These are phyloP conservation scores for Drepana arcuata DNA, from an alignment of 1,140 invertebrate species.

Conservation along the genomic window DNA sequence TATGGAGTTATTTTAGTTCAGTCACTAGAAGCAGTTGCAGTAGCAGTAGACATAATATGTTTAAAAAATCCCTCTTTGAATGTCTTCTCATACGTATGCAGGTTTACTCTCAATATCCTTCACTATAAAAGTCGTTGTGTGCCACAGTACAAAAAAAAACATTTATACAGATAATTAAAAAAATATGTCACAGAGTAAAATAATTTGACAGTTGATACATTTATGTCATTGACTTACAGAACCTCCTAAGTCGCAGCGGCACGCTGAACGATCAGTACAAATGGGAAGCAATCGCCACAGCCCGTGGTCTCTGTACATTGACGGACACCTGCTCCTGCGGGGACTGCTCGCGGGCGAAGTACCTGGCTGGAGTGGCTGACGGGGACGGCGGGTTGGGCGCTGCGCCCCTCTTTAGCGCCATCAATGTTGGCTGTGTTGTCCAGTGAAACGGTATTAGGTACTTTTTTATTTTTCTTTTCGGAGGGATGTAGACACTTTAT, in stretches of 20 bases:
- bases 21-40: too few species aligned
- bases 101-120: background rate
- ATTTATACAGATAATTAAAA: background rate
- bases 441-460: constrained; percentile 33
- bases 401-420: constrained; percentile 41
- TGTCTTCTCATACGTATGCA: background rate
- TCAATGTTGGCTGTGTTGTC: constrained; percentile 41
- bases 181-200: background rate
- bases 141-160: too few species aligned
- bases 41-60: background rate
- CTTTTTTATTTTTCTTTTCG: too few species aligned
- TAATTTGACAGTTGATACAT: background rate
- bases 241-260: constrained; percentile 39
- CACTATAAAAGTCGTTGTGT: background rate
- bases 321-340: constrained; percentile 50
- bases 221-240: constrained; percentile 21
- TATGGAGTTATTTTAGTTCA: too few species aligned
- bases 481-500: too few species aligned
- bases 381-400: constrained; percentile 47
- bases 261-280: constrained; percentile 50
- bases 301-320: constrained; percentile 47
- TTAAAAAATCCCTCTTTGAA: background rate
- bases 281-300: constrained; percentile 58
- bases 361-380: constrained; percentile 38
- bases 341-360: constrained; percentile 45